Conservation (phyloP, 2,113 vertebrate genomes). For the Ceyx melanurus region DNA sequence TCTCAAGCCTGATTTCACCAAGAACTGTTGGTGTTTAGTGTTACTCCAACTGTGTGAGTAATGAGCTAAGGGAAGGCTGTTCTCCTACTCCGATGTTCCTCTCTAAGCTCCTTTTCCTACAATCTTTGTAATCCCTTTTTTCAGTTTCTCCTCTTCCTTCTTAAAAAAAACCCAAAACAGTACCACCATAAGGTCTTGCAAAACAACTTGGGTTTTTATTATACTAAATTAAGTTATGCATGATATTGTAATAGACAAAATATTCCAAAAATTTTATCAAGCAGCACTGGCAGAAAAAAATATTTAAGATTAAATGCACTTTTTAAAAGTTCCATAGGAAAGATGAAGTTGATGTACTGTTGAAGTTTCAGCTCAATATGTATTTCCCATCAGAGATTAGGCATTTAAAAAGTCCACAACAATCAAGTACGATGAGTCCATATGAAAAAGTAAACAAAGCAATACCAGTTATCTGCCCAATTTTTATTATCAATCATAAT, state of each 20-base stretch:
- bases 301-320: not conserved
- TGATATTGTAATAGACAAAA: not conserved
- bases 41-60: not conserved
- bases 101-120: not conserved
- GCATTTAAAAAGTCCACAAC: not conserved
- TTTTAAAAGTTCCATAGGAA: not conserved
- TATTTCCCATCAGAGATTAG: not conserved
- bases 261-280: not conserved
- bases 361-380: not conserved
- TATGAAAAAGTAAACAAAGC: not conserved
- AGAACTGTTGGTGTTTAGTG: not conserved
- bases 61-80: not conserved
- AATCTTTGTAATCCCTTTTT: not conserved
- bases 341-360: rapidly evolving
- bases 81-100: not conserved
- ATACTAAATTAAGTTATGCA: not conserved
- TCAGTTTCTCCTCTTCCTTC: not conserved
- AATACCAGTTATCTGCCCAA: not conserved
- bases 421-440: not conserved
- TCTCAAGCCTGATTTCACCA: not conserved
- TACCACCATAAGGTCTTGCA: not conserved
- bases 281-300: not conserved
- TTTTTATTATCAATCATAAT: not conserved
- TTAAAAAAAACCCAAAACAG: not conserved
- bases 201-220: not conserved